Conservation (phyloP, 2,113 vertebrate species). For the Aegypius monachus region DNA sequence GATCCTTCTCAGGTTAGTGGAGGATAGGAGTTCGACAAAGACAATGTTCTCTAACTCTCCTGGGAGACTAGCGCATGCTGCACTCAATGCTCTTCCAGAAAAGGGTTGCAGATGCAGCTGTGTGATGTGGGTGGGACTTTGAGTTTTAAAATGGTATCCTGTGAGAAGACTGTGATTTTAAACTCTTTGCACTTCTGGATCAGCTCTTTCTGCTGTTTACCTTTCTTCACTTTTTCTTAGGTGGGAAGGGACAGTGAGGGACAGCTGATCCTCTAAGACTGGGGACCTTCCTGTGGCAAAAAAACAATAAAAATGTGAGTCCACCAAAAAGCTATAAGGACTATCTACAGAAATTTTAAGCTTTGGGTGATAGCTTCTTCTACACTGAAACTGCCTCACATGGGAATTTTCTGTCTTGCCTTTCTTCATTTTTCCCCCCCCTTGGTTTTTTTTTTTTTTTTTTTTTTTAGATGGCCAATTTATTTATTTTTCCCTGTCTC, state of each 20-base stretch:
- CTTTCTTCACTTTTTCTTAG: constrained; percentile 58
- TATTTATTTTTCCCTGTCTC: not conserved
- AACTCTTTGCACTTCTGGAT: constrained; percentile 10
- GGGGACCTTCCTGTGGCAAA: constrained; percentile 48
- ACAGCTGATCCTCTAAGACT: constrained; percentile 58
- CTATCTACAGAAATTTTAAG: constrained; percentile 20
- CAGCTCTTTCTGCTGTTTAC: constrained; percentile 61
- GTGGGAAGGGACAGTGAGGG: constrained; percentile 56
- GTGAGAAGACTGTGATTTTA: not conserved
- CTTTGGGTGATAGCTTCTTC: constrained; percentile 32
- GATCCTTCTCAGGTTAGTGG: not conserved
- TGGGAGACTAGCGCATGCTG: not conserved
- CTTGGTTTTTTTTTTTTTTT: not conserved
- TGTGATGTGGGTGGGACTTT: not conserved
- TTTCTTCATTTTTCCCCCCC: not conserved
- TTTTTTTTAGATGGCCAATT: not conserved
- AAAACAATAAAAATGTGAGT: constrained; percentile 49
- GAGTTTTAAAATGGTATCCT: not conserved
- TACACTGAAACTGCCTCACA: not conserved
- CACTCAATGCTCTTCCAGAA: not conserved
- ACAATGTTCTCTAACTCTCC: not conserved
- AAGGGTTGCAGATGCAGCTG: not conserved
- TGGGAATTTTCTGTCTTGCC: constrained; percentile 8
- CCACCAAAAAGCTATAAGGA: constrained; percentile 1
- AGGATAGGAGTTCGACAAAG: not conserved